A percentile compares a stretch with the other conserved stretches of the same genome.
Evolutionary conservation across 2,888 invertebrate species (phyloP).

Genomic region (Rhagium mordax): DNA sequence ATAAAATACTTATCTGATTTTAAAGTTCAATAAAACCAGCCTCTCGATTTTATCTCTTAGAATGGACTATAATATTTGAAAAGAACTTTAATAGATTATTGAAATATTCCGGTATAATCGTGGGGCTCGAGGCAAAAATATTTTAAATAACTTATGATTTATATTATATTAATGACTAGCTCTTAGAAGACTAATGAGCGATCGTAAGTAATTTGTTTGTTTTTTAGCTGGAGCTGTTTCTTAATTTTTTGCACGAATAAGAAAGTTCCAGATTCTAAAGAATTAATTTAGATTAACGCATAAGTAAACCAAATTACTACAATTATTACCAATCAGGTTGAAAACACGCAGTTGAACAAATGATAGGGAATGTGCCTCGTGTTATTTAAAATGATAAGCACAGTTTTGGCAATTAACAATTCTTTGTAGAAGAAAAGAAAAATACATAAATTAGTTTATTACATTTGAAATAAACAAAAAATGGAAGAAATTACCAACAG

Average conservation of each 20-base stretch:
- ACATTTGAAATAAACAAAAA: too few species aligned
- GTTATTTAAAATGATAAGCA: too few species aligned
- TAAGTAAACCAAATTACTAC: too few species aligned
- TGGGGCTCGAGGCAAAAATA: conserved; percentile 1
- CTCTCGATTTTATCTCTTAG: conserved; percentile 5
- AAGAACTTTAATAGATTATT: conserved; percentile 1
- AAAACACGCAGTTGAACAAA: too few species aligned
- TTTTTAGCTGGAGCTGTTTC: neutral
- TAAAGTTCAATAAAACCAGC: conserved; percentile 7
- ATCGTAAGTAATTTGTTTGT: neutral
- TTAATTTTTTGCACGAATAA: neutral
- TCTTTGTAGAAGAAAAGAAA: too few species aligned
- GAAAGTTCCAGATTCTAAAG: too few species aligned
- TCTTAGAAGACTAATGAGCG: neutral
- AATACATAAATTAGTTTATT: too few species aligned
- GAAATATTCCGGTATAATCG: conserved; percentile 4
- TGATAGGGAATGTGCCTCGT: too few species aligned
- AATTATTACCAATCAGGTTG: too few species aligned
- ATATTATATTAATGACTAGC: conserved; percentile 3
- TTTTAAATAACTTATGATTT: neutral
- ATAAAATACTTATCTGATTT: conserved; percentile 9
- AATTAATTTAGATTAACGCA: too few species aligned
- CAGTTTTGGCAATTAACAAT: too few species aligned
- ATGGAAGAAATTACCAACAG: too few species aligned
- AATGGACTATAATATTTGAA: neutral